Base-by-base conservation (phyloP, 2,888 invertebrate species). In the Ormyrus rosae region DNA sequence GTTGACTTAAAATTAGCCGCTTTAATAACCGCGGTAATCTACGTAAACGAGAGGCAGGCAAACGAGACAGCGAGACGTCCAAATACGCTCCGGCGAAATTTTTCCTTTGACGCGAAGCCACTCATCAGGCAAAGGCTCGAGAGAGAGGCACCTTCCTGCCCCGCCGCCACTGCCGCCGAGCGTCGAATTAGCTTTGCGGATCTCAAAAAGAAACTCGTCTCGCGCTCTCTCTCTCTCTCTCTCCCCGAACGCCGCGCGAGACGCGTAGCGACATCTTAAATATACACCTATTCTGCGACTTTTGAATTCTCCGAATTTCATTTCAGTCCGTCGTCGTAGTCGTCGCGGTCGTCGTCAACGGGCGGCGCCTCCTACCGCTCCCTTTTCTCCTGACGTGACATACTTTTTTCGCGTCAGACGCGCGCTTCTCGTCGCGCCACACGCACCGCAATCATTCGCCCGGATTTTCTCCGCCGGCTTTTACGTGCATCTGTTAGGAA, bases 401-500 rank as follows among this genome's bases (percentile, higher is more conserved):
- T 65, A 81, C 73, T 78, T 81, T 81, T 81, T 78, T 81, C 81
- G 3, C 71, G 70, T 76, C 70, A 58, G 68, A 50, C 61, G 19
- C 61, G 58, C 45, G 34, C 48, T 48, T 56, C 50, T 46, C 19
- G 9, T 51, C 60, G 45, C 51, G 61, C n/a, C n/a, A 60, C 50
- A 34, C 60, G 71, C 61, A 51, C 7, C 53, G 19, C 60, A 67
- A 78, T 79, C 72, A 60, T 78, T 55, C 63, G 68, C 53, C 46
- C 19, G 34, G 78, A 72, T 71, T 71, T 71, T 74, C 51, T 63
- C 13, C 10, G 64, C 56, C 13, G 46, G 46, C 55, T 10, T 56
- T 60, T 64, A 50, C 56, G 61, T 51, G 45, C 64, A 58, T 8
- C 13, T 55, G 34, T 45, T 67, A 46, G 60, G 61, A 61, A 67